Conservation (phyloP, 2,888 invertebrate species). For the Pardosa pseudoannulata region DNA sequence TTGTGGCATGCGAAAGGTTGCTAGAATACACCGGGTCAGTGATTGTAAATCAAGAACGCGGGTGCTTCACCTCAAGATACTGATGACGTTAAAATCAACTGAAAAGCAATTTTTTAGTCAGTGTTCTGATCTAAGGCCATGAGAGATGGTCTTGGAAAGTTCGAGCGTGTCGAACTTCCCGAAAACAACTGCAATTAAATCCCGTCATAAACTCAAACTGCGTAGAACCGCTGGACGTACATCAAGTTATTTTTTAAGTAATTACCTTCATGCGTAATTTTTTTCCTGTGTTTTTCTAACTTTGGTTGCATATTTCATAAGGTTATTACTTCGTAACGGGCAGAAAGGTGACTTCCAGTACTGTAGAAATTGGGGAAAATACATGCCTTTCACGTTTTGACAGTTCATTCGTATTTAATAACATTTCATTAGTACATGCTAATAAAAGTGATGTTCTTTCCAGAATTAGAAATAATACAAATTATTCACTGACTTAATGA, state of each 20-base stretch:
- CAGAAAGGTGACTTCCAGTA: no score
- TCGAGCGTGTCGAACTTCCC: background rate
- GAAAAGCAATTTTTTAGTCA: background rate
- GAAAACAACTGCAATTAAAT: slow-evolving; percentile 1
- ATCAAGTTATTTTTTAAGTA: background rate
- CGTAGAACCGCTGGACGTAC: background rate
- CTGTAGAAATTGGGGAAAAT: no score
- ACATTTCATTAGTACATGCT: no score
- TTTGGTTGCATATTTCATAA: no score
- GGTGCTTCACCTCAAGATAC: background rate
- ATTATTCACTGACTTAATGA: no score
- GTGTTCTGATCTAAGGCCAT: background rate
- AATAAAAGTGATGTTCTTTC: no score
- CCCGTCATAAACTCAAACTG: background rate
- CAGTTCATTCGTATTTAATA: no score
- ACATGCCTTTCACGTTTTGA: no score
- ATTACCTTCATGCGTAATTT: slow-evolving; percentile 1
- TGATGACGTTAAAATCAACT: background rate
- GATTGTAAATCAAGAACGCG: slow-evolving; percentile 51
- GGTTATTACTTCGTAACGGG: no score
- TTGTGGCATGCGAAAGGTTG: slow-evolving; percentile 59
- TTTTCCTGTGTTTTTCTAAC: background rate
- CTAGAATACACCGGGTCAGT: slow-evolving; percentile 46
- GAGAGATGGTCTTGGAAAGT: background rate
- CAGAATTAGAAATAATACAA: no score